These are phyloP conservation scores for Solen grandis DNA, from an alignment of 1,140 invertebrate genomes.

Conservation along the genomic window DNA sequence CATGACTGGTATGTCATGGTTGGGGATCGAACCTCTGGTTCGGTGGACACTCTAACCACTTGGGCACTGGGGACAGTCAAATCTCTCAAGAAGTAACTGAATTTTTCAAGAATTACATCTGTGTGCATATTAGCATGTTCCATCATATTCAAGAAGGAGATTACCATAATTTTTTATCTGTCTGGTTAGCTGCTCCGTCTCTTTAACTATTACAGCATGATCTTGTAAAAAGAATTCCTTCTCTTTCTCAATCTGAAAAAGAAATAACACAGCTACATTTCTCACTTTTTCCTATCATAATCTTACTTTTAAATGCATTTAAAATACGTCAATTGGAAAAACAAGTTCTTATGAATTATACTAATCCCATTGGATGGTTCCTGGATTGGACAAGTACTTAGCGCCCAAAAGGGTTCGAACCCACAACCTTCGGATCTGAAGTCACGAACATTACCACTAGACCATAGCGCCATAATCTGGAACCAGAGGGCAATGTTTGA, in stretches of 20 bases:
- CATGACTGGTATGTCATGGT: neutral
- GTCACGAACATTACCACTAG: neutral
- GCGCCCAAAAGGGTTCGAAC: too few species aligned
- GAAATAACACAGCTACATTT: too few species aligned
- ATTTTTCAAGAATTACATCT: neutral
- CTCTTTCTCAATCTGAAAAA: conserved; percentile 54
- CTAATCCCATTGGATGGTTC: too few species aligned
- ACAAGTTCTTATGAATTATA: neutral
- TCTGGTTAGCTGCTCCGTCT: conserved; percentile 22
- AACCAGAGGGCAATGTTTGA: too few species aligned
- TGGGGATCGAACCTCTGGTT: neutral
- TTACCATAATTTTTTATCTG: conserved; percentile 55
- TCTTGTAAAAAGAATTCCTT: conserved; percentile 57
- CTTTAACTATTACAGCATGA: conserved; percentile 51
- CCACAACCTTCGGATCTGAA: too few species aligned
- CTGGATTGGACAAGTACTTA: too few species aligned
- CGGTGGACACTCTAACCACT: neutral
- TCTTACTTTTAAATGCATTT: too few species aligned
- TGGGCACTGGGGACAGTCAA: neutral
- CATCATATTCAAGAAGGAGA: neutral
- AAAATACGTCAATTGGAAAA: too few species aligned
- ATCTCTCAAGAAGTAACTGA: neutral
- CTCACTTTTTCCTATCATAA: too few species aligned
- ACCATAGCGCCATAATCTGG: too few species aligned
- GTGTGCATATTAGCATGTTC: neutral